Evolutionary conservation across 2,113 vertebrate species (phyloP).

Genomic region (Cisticola juncidis): DNA sequence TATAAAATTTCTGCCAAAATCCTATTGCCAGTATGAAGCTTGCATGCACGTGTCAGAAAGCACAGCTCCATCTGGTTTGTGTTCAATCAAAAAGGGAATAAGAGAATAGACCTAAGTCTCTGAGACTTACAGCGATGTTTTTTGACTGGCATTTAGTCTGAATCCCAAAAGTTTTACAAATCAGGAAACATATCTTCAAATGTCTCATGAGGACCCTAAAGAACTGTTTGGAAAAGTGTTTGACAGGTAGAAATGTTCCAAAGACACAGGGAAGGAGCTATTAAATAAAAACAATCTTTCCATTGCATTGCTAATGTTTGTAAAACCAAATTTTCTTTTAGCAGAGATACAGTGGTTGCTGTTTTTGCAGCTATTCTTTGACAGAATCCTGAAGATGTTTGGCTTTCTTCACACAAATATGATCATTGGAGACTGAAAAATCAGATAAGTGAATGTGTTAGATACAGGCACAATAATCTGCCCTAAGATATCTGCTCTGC

Average conservation of each 20-base stretch:
- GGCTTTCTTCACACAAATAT: not conserved
- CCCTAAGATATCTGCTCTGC: not conserved
- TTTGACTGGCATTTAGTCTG: not conserved
- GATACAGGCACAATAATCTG: not conserved
- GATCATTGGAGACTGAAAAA: not conserved
- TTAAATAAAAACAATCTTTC: not conserved
- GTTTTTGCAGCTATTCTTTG: not conserved
- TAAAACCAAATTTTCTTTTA: not conserved
- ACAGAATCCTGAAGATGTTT: not conserved
- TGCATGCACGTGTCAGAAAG: not conserved
- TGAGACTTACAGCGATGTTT: fast-evolving
- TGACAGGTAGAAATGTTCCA: not conserved
- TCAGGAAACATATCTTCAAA: not conserved
- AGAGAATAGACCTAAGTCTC: not conserved
- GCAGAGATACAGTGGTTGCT: not conserved
- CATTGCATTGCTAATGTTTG: not conserved
- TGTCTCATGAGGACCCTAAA: not conserved
- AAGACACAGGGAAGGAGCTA: not conserved
- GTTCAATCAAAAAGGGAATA: not conserved
- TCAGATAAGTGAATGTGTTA: not conserved
- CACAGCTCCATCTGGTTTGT: not conserved
- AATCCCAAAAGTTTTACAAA: not conserved
- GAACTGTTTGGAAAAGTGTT: not conserved
- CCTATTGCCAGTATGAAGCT: not conserved
- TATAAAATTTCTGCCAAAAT: not conserved